phyloP scores from a whole-genome alignment of 2,888 invertebrate genomes.

The Drosophila meridiana region DNA sequence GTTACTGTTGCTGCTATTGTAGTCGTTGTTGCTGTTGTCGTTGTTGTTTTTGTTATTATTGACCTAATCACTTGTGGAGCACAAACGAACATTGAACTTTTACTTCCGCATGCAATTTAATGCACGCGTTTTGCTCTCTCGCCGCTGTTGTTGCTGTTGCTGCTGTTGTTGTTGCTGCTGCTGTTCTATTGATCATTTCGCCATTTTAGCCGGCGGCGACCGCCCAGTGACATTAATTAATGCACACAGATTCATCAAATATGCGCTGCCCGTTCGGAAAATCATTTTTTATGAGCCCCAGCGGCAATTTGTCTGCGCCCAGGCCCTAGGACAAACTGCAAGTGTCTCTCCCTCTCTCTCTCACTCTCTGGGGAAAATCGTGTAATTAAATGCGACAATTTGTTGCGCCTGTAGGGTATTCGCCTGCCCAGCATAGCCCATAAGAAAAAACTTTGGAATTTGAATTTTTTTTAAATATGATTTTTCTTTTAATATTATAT shows the following conservation, averaged over 20 bases:
- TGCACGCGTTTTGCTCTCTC: constrained; percentile 54
- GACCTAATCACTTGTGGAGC: constrained; percentile 85
- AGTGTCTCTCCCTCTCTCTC: background rate
- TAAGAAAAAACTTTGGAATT: constrained; percentile 31
- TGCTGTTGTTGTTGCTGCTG: constrained; percentile 32
- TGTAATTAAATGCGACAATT: constrained; percentile 83
- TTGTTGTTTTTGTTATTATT: constrained; percentile 80
- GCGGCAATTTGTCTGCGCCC: constrained; percentile 69
- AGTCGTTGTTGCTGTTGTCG: constrained; percentile 50
- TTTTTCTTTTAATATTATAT: constrained; percentile 60
- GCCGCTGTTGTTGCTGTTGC: constrained; percentile 44
- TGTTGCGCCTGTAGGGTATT: constrained; percentile 51
- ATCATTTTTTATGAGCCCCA: constrained; percentile 73
- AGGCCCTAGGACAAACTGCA: constrained; percentile 50
- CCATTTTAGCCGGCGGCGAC: constrained; percentile 60
- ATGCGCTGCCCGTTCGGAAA: constrained; percentile 75
- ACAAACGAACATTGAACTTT: constrained; percentile 85
- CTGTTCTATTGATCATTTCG: constrained; percentile 73
- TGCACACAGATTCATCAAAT: constrained; percentile 79
- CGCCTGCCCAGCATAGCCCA: constrained; percentile 16
- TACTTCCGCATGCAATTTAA: constrained; percentile 84
- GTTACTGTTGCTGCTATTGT: constrained; percentile 61
- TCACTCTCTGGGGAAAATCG: constrained; percentile 56
- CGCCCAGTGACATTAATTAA: constrained; percentile 80
- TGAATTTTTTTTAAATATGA: constrained; percentile 57